phyloP scores from a whole-genome alignment of 2,888 invertebrate species.

The Lepidocyrtinus sp. region DNA sequence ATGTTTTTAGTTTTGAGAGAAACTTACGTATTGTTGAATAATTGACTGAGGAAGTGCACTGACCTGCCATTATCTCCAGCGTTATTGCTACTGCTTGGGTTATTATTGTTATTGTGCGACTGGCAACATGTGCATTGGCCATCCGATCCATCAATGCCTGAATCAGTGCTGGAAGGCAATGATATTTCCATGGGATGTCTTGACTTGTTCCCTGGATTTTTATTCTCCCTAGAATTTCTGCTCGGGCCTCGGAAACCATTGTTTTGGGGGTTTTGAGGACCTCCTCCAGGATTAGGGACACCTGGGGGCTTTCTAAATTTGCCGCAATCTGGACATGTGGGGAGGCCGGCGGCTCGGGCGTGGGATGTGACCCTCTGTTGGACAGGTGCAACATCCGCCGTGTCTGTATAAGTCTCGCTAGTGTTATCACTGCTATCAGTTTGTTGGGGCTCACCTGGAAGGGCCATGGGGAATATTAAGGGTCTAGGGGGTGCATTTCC shows the following conservation, averaged over 20 bases:
- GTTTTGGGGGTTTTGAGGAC: slow-evolving; percentile 50
- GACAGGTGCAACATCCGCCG: slow-evolving; percentile 54
- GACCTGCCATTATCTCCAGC: slow-evolving; percentile 37
- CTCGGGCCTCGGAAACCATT: slow-evolving; percentile 45
- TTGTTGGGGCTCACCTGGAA: slow-evolving; percentile 64
- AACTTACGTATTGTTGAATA: slow-evolving; percentile 32
- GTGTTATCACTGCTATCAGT: slow-evolving; percentile 70
- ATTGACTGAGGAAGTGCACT: slow-evolving; percentile 26
- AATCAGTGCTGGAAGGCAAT: slow-evolving; percentile 68
- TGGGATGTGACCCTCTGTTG: slow-evolving; percentile 55
- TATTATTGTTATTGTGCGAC: slow-evolving; percentile 63
- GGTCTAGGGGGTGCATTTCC: slow-evolving; percentile 65
- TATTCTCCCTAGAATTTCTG: slow-evolving; percentile 24
- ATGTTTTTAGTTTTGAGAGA: slow-evolving; percentile 20
- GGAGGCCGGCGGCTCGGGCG: slow-evolving; percentile 45
- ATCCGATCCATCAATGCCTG: slow-evolving; percentile 68
- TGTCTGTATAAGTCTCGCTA: slow-evolving; percentile 71
- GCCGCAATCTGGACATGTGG: slow-evolving; percentile 69
- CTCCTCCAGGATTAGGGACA: slow-evolving; percentile 44
- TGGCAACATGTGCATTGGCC: slow-evolving; percentile 69
- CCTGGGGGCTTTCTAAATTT: slow-evolving; percentile 66
- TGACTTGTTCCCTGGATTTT: slow-evolving; percentile 31
- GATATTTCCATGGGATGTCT: slow-evolving; percentile 64
- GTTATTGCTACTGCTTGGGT: slow-evolving; percentile 52
- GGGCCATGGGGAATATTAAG: slow-evolving; percentile 69